Base-by-base conservation (phyloP, 2,888 invertebrate species). In the Nymphalis c-album region DNA sequence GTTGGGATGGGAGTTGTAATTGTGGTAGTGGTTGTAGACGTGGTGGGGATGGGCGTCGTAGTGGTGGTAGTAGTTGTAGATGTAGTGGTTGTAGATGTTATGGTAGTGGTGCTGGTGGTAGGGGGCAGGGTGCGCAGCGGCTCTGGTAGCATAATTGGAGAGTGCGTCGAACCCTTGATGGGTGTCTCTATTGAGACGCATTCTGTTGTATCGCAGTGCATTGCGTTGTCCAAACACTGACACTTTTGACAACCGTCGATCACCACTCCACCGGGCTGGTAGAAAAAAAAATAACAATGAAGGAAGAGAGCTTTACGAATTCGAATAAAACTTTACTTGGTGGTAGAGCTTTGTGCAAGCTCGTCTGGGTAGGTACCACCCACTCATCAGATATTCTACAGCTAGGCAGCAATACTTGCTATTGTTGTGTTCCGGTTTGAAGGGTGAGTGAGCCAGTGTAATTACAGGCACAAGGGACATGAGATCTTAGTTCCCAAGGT, bases 151-250 rank as follows among this genome's bases (percentile, higher is more conserved):
- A 83, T 74, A 68, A 79, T 72, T 8, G 84, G 77, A 64, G 75
- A 65, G 71, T 82, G 80, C 0, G 85, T 83, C 61, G 82, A 77
- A 1, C 82, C 83, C 0, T 72, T 65, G 0, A 63, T 22, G 0
- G 80, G 78, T 1, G 77, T 71, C 7, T 63, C 50, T n/a, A 81
- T 71, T n/a, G 77, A 71, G 8, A 83, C 75, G 73, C 95, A 95
- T 2, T 85, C 83, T 22, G 80, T 89, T 40, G 92, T 85, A 79
- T 95, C 94, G 80, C 97, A 97, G 58, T 94, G 93, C 69, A 95
- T 94, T 26, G 93, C 93, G 85, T 97, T 97, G 78, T 96, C 94
- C 8, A 96, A 89, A 77, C 98, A 98, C 76, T 97, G 97, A 78
- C 97, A 98, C 17, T 94, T 92, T 76, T 94, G 93, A 78, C 96